Evolutionary conservation across 2,888 invertebrate genomes (phyloP), one percentile per base, ranked within the genome.

Genomic region (Drosophila parthenogenetica): DNA sequence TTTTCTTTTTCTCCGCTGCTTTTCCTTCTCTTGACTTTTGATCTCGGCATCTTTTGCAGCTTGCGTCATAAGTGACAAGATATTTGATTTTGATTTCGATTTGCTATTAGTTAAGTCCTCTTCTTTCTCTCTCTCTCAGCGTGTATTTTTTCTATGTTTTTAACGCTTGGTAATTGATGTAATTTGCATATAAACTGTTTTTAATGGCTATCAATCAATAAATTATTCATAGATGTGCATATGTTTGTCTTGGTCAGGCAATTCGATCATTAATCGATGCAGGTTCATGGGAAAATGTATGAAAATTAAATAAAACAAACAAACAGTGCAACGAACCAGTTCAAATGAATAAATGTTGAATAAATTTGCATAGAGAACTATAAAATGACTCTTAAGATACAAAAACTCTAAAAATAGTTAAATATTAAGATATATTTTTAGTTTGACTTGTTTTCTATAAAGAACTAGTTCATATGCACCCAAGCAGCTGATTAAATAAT

Each of bases 121-220:
- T n/a, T n/a, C n/a, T n/a, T n/a, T n/a, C n/a, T n/a, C n/a, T n/a
- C n/a, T n/a, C n/a, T n/a, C n/a, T n/a, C n/a, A n/a, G n/a, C n/a
- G 25, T 32, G 58, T 65, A 60, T 72, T 43, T 72, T 67, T 73
- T 76, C n/a, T 46, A 53, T 62, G 40, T 62, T 57, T 71, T 67
- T 64, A 60, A 70, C 73, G 71, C 64, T 74, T 77, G 43, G 61
- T 72, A 72, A 83, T 81, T 83, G 72, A 51, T 55, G 61, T 69
- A 62, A 81, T 74, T 79, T 83, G 69, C 81, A 74, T 81, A 43
- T 71, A 54, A 60, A 67, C 39, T 53, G 37, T 43, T 39, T 54
- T 65, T 81, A 68, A 68, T 68, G 54, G 68, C 79, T 66, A 81
- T 81, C 68, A 72, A 77, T 83, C 69, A 77, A 81, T 74, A 65